These are phyloP conservation scores for Psophia crepitans DNA, from an alignment of 2,113 vertebrate species.

Conservation along the genomic window DNA sequence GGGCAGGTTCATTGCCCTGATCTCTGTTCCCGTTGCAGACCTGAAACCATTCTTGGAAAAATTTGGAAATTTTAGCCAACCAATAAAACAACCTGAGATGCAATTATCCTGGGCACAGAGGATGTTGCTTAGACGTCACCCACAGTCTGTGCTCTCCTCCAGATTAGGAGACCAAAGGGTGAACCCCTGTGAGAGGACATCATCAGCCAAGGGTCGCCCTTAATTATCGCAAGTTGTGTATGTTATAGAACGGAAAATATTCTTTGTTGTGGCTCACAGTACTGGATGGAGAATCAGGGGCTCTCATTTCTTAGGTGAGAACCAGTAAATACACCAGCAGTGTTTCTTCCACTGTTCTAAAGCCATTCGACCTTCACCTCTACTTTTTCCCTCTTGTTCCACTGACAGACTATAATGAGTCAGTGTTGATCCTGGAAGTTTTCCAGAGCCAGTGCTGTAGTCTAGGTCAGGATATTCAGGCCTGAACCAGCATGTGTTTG, in stretches of 20 bases:
- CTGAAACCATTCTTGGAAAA: background rate
- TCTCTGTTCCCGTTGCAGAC: background rate
- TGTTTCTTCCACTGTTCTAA: background rate
- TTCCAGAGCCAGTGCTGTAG: background rate
- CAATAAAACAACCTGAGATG: background rate
- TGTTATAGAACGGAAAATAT: background rate
- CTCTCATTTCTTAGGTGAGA: background rate
- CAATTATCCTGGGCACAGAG: background rate
- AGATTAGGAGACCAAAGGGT: background rate
- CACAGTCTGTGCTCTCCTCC: background rate
- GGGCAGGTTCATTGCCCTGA: background rate
- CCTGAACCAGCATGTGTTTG: background rate
- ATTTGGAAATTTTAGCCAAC: background rate
- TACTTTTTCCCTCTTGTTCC: background rate
- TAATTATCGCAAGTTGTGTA: background rate
- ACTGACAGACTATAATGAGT: background rate
- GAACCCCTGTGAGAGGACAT: background rate
- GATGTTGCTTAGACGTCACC: background rate
- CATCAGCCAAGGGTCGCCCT: background rate
- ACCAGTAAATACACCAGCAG: background rate
- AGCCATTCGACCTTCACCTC: background rate
- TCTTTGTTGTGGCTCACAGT: background rate
- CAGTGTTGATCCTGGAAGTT: background rate
- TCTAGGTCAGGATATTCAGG: background rate
- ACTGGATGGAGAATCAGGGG: background rate